Percentiles rank a stretch among this genome's conserved stretches.
Conservation (phyloP, 2,113 vertebrate species). For the Glaucomys volans region DNA sequence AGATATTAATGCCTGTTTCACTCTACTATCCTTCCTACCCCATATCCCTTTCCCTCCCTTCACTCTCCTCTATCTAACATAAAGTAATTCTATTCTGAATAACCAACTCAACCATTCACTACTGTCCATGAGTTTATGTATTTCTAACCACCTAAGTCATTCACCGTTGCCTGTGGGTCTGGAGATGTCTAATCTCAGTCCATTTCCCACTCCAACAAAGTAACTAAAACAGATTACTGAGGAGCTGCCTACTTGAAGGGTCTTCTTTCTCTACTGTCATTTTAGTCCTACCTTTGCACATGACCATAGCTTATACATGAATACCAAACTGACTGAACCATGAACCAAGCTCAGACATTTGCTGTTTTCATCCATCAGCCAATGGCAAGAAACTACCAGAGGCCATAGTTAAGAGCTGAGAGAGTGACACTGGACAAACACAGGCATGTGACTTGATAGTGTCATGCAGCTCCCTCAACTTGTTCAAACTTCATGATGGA, state of each 20-base stretch:
- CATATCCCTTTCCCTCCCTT: too few relatives aligned
- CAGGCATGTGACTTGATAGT: background rate
- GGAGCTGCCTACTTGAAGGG: background rate
- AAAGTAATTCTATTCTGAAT: too few relatives aligned
- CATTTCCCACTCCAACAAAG: background rate
- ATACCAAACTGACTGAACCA: background rate
- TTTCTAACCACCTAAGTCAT: background rate
- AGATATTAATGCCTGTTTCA: too few relatives aligned
- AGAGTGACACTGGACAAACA: background rate
- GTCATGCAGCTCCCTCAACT: background rate
- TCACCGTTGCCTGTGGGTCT: background rate
- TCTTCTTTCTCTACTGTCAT: background rate
- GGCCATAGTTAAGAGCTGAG: background rate
- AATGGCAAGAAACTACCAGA: background rate
- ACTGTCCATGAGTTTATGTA: background rate
- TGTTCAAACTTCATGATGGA: background rate
- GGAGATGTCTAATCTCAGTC: background rate
- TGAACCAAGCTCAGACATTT: background rate
- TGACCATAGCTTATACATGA: background rate
- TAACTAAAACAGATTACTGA: background rate
- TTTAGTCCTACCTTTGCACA: background rate
- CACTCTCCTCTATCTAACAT: too few relatives aligned
- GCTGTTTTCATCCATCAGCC: background rate
- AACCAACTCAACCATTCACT: background rate
- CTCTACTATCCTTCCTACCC: too few relatives aligned